A percentile compares a stretch with the other conserved stretches of the same genome.
Evolutionary conservation across 2,888 invertebrate genomes (phyloP).

Genomic region (Yponomeuta plumbellus): DNA sequence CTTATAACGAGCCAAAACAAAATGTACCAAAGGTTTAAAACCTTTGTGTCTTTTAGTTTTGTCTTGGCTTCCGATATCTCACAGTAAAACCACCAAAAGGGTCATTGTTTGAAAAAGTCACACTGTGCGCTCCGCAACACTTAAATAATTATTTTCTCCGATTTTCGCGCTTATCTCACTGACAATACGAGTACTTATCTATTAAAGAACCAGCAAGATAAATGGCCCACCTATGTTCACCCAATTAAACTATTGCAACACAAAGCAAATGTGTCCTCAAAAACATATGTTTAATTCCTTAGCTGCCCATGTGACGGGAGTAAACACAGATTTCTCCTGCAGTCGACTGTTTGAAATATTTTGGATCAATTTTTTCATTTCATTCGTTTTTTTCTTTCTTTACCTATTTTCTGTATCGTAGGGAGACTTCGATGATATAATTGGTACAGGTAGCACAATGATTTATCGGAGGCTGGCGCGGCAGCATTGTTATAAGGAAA

Average conservation of each 20-base stretch:
- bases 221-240: background rate
- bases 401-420: too few species aligned
- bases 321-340: background rate
- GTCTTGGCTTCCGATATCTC: background rate
- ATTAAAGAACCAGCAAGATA: background rate
- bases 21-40: background rate
- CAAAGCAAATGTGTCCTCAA: conserved; percentile 6
- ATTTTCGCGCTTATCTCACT: too few species aligned
- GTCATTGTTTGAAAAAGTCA: background rate
- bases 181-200: background rate
- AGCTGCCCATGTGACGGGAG: background rate
- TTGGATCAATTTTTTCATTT: background rate
- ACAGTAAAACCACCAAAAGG: background rate
- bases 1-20: too few species aligned
- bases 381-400: too few species aligned
- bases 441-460: too few species aligned
- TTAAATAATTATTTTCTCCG: too few species aligned
- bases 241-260: background rate
- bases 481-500: too few species aligned
- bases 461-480: too few species aligned
- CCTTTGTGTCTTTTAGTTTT: background rate
- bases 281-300: background rate
- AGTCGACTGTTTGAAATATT: background rate
- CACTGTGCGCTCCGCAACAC: too few species aligned
- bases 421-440: too few species aligned